Base-by-base conservation (phyloP, 2,797 vertebrate genomes). In the Peromyscus nudipes region DNA sequence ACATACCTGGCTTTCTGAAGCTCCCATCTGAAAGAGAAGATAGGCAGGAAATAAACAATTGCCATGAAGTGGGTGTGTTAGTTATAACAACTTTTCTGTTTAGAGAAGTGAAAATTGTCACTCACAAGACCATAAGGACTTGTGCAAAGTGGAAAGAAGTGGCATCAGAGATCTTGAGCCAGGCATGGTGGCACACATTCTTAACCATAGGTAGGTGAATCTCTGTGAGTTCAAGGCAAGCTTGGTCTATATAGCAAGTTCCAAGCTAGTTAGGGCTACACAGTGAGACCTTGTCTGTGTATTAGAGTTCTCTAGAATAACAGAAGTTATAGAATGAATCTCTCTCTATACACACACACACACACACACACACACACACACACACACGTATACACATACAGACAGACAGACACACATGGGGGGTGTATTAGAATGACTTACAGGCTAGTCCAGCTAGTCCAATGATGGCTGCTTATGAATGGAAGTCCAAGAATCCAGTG, bases 101-200 rank as follows among this genome's bases (percentile, higher is more conserved):
- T 34, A 77, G 14, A 89, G 73, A 73, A 71, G 75, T 83, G 69
- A 96, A 96, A 92, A 95, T 34, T 65, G 86, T 14, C 43, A 76
- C 55, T 76, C 73, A 11, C 60, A 77, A 94, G 64, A 94, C 25
- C 40, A 75, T 49, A 89, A 93, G 86, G n/a, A 82, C 29, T 80
- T 23, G 77, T 40, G 64, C 86, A 86, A 89, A 57, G 16, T 49
- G 37, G 89, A 91, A 73, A 81, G 84, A 95, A 96, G 84, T 75
- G 76, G 80, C 79, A 89, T 17, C 60, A 88, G 75, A 90, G 83
- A 77, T 86, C 76, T 89, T 96, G 40, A 65, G 40, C 17, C 40
- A 17, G 40, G 6, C n/a, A 65, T 4, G 40, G 29, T 34, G 40
- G 17, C 40, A 46, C 62, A 65, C 40, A 46, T 19, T 13, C 40